Evolutionary conservation across 53 echinoderm and acorn worm species (phyloP).

Genomic region (Glandiceps talaboti): DNA sequence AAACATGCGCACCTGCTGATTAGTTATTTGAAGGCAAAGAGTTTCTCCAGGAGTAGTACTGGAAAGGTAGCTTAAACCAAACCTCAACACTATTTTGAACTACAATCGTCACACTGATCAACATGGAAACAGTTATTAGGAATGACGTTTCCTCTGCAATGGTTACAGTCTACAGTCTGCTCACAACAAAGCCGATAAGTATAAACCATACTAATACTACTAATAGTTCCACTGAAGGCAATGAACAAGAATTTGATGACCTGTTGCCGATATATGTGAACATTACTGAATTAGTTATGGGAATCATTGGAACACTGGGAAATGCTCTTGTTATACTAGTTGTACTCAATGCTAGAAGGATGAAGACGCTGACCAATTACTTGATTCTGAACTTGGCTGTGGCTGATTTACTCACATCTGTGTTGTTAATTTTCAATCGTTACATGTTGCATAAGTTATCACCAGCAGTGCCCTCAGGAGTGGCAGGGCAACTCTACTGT

Average conservation of each 20-base stretch:
- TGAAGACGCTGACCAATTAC: conserved; percentile 91
- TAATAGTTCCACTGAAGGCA: background rate
- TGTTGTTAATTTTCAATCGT: conserved; percentile 66
- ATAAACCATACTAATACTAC: background rate
- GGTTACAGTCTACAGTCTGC: background rate
- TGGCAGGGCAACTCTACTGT: conserved; percentile 73
- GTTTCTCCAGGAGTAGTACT: too few relatives aligned
- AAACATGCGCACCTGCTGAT: too few relatives aligned
- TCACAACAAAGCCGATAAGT: background rate
- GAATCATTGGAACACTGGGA: conserved; percentile 72
- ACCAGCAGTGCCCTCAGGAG: conserved; percentile 14
- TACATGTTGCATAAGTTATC: conserved; percentile 48
- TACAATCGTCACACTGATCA: too few relatives aligned
- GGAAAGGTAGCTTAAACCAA: too few relatives aligned
- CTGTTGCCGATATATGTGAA: background rate
- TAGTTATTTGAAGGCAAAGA: too few relatives aligned
- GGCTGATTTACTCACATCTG: conserved; percentile 68
- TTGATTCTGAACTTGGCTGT: conserved; percentile 80
- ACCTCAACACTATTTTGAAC: too few relatives aligned
- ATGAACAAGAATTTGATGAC: background rate
- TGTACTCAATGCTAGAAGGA: conserved; percentile 67
- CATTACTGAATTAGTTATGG: conserved; percentile 40
- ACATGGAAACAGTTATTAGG: background rate
- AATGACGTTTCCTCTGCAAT: background rate
- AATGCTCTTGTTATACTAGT: conserved; percentile 75